Evolutionary conservation across 2,888 invertebrate species (phyloP), one percentile per base, ranked within the genome.

Genomic region (Augiades crinisus): DNA sequence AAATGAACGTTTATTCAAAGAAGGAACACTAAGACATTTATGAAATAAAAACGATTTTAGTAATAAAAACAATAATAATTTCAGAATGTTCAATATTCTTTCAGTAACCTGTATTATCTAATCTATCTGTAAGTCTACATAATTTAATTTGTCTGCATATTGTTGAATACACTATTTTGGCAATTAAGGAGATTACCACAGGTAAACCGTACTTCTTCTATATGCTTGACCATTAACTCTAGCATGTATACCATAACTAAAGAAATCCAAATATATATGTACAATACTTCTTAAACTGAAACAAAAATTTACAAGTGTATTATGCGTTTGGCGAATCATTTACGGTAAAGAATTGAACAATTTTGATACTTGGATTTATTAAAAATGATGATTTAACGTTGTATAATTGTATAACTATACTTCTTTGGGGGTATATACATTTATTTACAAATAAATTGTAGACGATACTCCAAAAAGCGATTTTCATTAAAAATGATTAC

Each of bases 101-200:
- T 40, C 40, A 40, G 24, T 36, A 50, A 50, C 34, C 36, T 43
- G 34, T 33, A 16, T 34, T 13, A 34, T 13, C 41, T 41, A 27
- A 49, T 45, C 49, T 49, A 43, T 38, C 17, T 41, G 49, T 49
- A 22, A 21, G 6, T 12, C 49, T 49, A 49, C 10, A 16, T 33
- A 47, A 40, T 13, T 47, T 38, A 40, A 41, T 52, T 45, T 49
- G 37, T 54, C 14, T 56, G 44, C 34, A 49, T 58, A 52, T 27
- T 38, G 47, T 54, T 57, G 58, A 53, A 52, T 72, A 78, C 64
- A 76, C 80, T 86, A 88, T 85, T 88, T 89, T 89, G 88, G 88
- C 88, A 88, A 86, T 85, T 86, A 87, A 74, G 88, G 88, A 88
- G 88, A 89, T 83, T 82, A 87, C 85, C 88, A 89, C 88, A 89